Evolutionary conservation across 2,797 vertebrate species (phyloP).

Genomic region (Microcaecilia unicolor): DNA sequence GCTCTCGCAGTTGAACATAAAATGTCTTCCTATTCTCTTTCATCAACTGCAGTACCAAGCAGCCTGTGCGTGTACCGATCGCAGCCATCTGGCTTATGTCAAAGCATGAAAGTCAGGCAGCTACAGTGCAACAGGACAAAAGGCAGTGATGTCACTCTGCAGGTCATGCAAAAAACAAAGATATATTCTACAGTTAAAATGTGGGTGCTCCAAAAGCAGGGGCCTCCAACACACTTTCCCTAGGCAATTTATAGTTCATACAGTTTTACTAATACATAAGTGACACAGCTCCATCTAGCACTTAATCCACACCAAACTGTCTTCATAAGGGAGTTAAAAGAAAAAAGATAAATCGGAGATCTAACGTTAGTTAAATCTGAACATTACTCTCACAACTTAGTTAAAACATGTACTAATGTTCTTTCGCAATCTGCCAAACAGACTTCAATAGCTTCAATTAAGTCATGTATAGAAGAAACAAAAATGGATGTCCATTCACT

Average conservation of each 20-base stretch:
- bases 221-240: constrained; percentile 8
- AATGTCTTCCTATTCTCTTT: constrained; percentile 52
- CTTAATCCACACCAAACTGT: too few species aligned
- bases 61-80: constrained; percentile 51
- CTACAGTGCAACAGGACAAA: constrained; percentile 32
- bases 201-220: constrained; percentile 12
- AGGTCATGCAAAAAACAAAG: constrained; percentile 51
- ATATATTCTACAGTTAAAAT: constrained; percentile 42
- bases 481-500: too few species aligned
- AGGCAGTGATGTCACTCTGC: constrained; percentile 45
- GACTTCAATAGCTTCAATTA: too few species aligned
- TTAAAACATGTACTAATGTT: too few species aligned
- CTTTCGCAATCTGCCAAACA: too few species aligned
- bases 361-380: too few species aligned
- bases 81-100: constrained; percentile 63
- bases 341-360: too few species aligned
- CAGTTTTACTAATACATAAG: constrained; percentile 12
- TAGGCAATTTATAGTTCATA: constrained; percentile 13
- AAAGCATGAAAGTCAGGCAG: constrained; percentile 28
- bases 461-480: too few species aligned
- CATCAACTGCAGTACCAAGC: constrained; percentile 47
- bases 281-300: constrained; percentile 58
- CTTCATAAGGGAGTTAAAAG: too few species aligned
- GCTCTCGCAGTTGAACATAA: constrained; percentile 43
- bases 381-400: too few species aligned